Base-by-base conservation (phyloP, 53 echinoderm and acorn worm genomes). In the Temnopleurus reevesii region DNA sequence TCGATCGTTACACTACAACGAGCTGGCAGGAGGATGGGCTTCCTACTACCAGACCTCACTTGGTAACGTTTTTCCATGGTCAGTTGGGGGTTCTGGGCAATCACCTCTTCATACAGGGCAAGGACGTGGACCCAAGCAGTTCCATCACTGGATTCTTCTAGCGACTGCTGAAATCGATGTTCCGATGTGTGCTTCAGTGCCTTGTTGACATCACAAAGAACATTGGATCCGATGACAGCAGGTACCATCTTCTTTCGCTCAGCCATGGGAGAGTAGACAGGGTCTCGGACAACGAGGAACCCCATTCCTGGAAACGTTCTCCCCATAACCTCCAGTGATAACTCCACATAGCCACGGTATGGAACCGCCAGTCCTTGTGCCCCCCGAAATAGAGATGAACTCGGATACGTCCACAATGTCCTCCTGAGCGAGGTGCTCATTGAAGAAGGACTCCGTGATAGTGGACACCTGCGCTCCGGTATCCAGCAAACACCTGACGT, bases 381-480 rank as follows among this genome's bases (percentile, higher is more conserved):
- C 36, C 88, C 91, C 19, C 85, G 66, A n/a, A 36, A 96, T 89
- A 13, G 83, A 27, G 36, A 96, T 77, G 27, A 76, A 86, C 5
- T 59, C 36, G 17, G 80, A 76, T 35, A 96, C 90, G 76, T 96
- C 91, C 8, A 76, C 45, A 29, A 85, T 77, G 38, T 57, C 77
- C 18, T 84, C 89, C 60, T 87, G 56, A 56, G 91, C 55, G 36
- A 96, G 90, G 61, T 91, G 77, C 83, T 92, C 77, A 41, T 79
- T 86, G 55, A 76, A 96, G 64, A 90, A 94, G 21, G 89, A 71
- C 59, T 94, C 93, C 5, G 92, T 94, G 0, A 96, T 25, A 2
- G 96, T 96, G 4, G 96, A 94, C 5, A 96, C 93, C 81, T 96
- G 94, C 9, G 94, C 92, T 25, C 95, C 92, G 0, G 93, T 91